Conservation (phyloP, 1,140 invertebrate species). For the Armadillidium nasatum region DNA sequence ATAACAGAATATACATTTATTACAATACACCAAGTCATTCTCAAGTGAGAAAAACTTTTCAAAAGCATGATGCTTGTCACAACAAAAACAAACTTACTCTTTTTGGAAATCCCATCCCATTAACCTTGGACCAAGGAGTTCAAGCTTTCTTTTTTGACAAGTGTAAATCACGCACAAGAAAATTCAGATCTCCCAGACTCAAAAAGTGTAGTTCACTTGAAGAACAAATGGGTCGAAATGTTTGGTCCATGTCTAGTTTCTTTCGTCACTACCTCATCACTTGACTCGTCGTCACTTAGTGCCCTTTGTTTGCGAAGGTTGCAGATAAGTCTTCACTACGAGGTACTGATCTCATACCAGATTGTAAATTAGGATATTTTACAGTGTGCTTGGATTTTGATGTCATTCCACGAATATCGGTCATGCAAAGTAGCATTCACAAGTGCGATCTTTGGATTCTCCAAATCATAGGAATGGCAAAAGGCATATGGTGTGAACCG, state of each 20-base stretch:
- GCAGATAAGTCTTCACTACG: slow-evolving; percentile 1
- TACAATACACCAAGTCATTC: not conserved
- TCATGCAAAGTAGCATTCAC: slow-evolving; percentile 10
- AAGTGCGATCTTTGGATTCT: slow-evolving; percentile 23
- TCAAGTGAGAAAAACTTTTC: slow-evolving; percentile 19
- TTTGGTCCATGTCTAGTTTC: not conserved
- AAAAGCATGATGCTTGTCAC: slow-evolving; percentile 12
- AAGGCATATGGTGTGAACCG: slow-evolving; percentile 20
- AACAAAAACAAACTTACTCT: not conserved
- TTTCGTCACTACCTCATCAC: not conserved
- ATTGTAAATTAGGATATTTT: slow-evolving; percentile 20
- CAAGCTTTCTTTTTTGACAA: slow-evolving; percentile 13
- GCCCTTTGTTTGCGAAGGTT: not conserved
- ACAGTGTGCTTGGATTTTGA: slow-evolving; percentile 20
- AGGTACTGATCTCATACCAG: slow-evolving; percentile 18
- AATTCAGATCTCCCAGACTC: slow-evolving; percentile 18
- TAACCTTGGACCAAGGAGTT: slow-evolving; percentile 15
- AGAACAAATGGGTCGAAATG: slow-evolving; percentile 2
- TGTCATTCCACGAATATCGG: not conserved
- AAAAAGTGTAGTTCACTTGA: slow-evolving; percentile 17
- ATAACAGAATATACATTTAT: slow-evolving; percentile 27
- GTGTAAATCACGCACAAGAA: slow-evolving; percentile 4
- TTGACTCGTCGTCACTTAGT: slow-evolving; percentile 7
- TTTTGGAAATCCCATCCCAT: slow-evolving; percentile 11
- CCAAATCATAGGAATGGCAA: slow-evolving; percentile 20